Conservation (phyloP, 2,797 vertebrate species). For the Agapornis canus region DNA sequence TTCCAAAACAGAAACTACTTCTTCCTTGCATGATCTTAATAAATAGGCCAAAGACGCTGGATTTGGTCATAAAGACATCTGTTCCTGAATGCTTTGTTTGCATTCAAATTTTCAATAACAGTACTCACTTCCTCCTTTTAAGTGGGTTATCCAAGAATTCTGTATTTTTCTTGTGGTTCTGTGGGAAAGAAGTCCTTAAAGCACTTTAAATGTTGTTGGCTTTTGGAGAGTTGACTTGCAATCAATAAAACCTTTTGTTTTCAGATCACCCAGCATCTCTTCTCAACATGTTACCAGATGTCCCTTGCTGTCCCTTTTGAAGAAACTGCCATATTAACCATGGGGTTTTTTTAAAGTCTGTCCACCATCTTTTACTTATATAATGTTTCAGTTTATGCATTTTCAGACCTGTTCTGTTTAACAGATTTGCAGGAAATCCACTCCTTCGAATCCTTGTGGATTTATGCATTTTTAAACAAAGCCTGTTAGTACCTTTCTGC, state of each 20-base stretch:
- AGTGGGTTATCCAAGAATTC: not conserved
- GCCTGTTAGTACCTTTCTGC: not conserved
- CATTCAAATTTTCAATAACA: not conserved
- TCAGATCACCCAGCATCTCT: not conserved
- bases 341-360: not conserved
- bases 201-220: not conserved
- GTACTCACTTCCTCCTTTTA: not conserved
- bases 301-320: not conserved
- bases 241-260: not conserved
- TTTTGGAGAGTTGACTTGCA: not conserved
- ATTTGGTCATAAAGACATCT: not conserved
- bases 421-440: not conserved
- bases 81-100: not conserved
- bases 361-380: not conserved
- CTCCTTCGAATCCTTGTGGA: not conserved
- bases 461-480: not conserved
- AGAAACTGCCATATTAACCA: not conserved
- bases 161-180: not conserved
- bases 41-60: not conserved
- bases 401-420: not conserved
- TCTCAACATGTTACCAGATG: not conserved
- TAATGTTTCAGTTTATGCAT: not conserved
- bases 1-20: not conserved
- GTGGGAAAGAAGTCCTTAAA: not conserved
- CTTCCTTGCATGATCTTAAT: not conserved